Base-by-base conservation (phyloP, 2,888 invertebrate genomes). In the Leucophenga maculata region DNA sequence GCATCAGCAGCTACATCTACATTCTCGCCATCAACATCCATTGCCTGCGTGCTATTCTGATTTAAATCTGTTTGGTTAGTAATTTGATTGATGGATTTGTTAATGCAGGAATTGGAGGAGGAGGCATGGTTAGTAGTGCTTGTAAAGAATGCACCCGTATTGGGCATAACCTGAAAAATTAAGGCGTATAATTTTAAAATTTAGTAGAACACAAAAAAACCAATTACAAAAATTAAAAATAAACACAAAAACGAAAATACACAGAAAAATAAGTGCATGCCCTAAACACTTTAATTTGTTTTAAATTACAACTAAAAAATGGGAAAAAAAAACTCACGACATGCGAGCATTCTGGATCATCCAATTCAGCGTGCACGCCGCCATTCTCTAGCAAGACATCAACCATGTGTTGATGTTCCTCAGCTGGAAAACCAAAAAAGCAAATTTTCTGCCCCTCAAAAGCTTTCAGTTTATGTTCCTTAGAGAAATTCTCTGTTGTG, bases 381-480 rank as follows among this genome's bases (percentile, higher is more conserved):
- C 95, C 96, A 89, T 97, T 97, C 85, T 93, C 93, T 80, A 93
- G 91, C 71, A 97, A 91, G 78, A 97, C 93, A 86, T 97, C 96
- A 72, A 93, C 93, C 97, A 98, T 97, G 87, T 97, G 97, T 84
- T 92, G 92, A 85, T 94, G 93, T 88, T 98, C 98, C 81, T 97
- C 96, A 72, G 93, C 93, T 2, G 95, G 92, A 89, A 98, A 98
- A 6, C 97, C 97, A 83, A 94, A 91, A 88, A 98, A 97, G 88
- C 95, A 94, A 62, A 98, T 93, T 82, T 93, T 92, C 69, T 95
- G 93, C 32, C 96, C 96, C 87, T 94, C 93, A 87, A 98, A 97
- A 69, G 96, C 95, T 88, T 94, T 95, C 76, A 97, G 87, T 85
- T 94, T 94, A 89, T 94, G 93, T 77, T 92, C 90, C 78, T 91